Percentiles rank a stretch among this genome's conserved stretches.
These are phyloP conservation scores for Sialis lutaria DNA, from an alignment of 2,888 invertebrate species.

Conservation along the genomic window DNA sequence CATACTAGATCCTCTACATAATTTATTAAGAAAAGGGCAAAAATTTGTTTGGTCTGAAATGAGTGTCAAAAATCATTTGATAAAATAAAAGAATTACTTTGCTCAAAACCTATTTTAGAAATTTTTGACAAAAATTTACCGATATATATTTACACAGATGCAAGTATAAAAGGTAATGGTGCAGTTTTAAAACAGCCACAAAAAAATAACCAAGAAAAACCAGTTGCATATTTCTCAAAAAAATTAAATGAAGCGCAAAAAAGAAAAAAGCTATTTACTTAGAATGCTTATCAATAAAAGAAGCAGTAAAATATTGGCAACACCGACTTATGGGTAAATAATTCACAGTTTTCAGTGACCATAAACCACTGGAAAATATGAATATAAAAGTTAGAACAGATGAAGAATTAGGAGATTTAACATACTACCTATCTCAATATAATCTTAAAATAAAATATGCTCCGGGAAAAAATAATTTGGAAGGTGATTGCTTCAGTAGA, in stretches of 20 bases:
- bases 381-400: slow-evolving; percentile 11
- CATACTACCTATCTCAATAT: slow-evolving; percentile 11
- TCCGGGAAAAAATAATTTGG: slow-evolving; percentile 10
- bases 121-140: slow-evolving; percentile 11
- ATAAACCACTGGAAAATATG: slow-evolving; percentile 10
- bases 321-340: slow-evolving; percentile 8
- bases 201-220: slow-evolving; percentile 4
- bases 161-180: slow-evolving; percentile 12
- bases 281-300: slow-evolving; percentile 9
- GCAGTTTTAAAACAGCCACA: slow-evolving; percentile 12
- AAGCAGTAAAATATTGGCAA: slow-evolving; percentile 9
- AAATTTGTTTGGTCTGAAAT: slow-evolving; percentile 10
- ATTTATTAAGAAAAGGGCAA: slow-evolving; percentile 9
- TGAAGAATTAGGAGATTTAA: slow-evolving; percentile 11
- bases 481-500: slow-evolving; percentile 11
- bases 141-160: slow-evolving; percentile 13
- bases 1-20: slow-evolving; percentile 10
- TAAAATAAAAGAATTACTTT: slow-evolving; percentile 9
- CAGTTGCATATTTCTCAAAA: slow-evolving; percentile 8
- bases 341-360: slow-evolving; percentile 8
- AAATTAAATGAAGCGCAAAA: slow-evolving; percentile 10
- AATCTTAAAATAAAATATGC: slow-evolving; percentile 11
- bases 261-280: slow-evolving; percentile 9
- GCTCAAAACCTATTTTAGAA: slow-evolving; percentile 11
- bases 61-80: slow-evolving; percentile 9